Conservation (phyloP, 2,797 vertebrate species). For the Sebastes matsubarae region DNA sequence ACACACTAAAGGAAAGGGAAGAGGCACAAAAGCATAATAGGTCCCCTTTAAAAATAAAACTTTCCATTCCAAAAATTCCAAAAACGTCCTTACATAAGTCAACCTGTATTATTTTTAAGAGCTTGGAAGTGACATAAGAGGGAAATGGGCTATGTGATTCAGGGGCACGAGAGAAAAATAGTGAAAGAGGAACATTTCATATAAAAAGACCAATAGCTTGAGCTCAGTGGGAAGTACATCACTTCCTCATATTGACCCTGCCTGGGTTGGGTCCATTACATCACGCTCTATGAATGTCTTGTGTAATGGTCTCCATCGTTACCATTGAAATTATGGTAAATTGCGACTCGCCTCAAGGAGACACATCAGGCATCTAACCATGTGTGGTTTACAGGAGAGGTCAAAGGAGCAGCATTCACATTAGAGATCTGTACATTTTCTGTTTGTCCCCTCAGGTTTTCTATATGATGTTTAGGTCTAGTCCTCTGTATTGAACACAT, state of each 20-base stretch:
- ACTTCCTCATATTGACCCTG: conserved; percentile 4
- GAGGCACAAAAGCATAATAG: no score
- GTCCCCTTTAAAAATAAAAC: not conserved
- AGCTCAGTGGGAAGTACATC: not conserved
- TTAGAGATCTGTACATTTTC: not conserved
- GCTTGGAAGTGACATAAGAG: not conserved
- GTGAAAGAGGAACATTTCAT: not conserved
- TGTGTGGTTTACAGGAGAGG: not conserved
- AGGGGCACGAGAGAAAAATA: not conserved
- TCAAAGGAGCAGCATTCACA: not conserved
- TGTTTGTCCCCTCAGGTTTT: no score
- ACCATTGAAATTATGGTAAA: not conserved
- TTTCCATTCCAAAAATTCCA: not conserved
- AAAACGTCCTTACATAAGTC: not conserved
- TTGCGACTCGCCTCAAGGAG: not conserved
- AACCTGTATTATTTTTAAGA: not conserved
- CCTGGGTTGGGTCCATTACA: conserved; percentile 2
- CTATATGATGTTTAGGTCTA: no score
- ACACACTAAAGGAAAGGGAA: no score
- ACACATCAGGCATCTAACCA: not conserved
- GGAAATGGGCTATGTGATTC: not conserved
- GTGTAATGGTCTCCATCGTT: not conserved
- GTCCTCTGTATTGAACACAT: no score
- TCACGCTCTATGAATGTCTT: not conserved
- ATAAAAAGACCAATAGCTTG: not conserved